phyloP scores from a whole-genome alignment of 1,140 invertebrate species.

The Bilobella aurantiaca region DNA sequence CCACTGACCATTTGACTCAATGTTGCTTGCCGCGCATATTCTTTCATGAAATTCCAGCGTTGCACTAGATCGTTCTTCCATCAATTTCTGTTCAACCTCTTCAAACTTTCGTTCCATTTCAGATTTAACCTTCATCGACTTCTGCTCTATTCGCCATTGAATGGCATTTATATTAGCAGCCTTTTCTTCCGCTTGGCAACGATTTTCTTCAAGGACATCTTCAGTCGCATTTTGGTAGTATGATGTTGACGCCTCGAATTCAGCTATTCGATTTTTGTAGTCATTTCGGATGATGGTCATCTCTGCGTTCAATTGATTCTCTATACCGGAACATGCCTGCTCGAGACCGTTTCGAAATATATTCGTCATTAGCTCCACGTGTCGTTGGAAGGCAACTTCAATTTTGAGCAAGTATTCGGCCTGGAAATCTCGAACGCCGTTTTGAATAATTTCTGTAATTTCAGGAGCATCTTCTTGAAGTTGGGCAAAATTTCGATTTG shows the following conservation, averaged over 20 bases:
- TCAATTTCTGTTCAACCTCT: not conserved
- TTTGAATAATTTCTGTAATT: not conserved
- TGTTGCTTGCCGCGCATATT: no score
- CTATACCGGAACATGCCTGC: no score
- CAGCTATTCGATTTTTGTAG: not conserved
- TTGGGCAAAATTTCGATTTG: no score
- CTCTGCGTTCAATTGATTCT: not conserved
- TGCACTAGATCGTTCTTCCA: not conserved
- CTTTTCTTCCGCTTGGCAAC: not conserved
- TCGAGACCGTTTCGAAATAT: not conserved
- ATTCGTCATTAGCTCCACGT: not conserved
- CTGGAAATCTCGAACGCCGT: not conserved
- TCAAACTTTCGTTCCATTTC: not conserved
- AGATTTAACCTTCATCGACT: not conserved
- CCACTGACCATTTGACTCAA: not conserved
- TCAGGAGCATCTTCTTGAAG: no score
- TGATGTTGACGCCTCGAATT: not conserved
- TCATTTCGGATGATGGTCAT: not conserved
- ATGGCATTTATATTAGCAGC: not conserved
- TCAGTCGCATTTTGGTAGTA: conserved; percentile 2
- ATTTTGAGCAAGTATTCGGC: not conserved
- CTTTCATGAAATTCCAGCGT: not conserved
- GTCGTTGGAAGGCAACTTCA: not conserved
- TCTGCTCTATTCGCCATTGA: not conserved
- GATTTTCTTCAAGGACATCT: conserved; percentile 40